phyloP scores from a whole-genome alignment of 2,888 invertebrate species.

The Lasioglossum zephyrum region DNA sequence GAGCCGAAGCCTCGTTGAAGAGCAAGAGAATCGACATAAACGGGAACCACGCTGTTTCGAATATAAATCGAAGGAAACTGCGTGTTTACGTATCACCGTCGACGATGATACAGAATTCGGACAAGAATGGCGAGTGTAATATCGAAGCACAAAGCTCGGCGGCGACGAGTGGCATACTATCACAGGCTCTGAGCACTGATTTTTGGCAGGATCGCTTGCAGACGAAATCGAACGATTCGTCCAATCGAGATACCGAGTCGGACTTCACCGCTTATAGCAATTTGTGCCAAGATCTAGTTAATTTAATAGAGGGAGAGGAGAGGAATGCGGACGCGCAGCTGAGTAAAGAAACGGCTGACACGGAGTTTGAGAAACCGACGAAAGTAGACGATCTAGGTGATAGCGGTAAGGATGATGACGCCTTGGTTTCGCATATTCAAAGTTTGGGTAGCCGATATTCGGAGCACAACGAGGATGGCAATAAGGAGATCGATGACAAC shows the following conservation, averaged over 20 bases:
- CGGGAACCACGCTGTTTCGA: conserved; percentile 71
- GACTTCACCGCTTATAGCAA: conserved; percentile 78
- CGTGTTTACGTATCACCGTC: conserved; percentile 70
- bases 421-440: conserved; percentile 37
- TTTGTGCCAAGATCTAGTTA: conserved; percentile 79
- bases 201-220: conserved; percentile 53
- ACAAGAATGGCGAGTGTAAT: conserved; percentile 33
- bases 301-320: conserved; percentile 73
- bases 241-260: conserved; percentile 66
- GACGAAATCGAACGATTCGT: conserved; percentile 47
- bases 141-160: conserved; percentile 15
- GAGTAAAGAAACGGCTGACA: conserved; percentile 17
- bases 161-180: conserved; percentile 40
- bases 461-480: background rate
- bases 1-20: conserved; percentile 27
- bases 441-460: conserved; percentile 50
- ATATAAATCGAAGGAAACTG: conserved; percentile 62
- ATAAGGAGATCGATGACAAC: conserved; percentile 1
- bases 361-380: conserved; percentile 51
- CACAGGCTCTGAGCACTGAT: conserved; percentile 47
- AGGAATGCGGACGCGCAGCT: conserved; percentile 56
- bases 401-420: conserved; percentile 40
- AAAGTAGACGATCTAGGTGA: conserved; percentile 57
- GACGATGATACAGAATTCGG: conserved; percentile 29
- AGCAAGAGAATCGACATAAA: conserved; percentile 71